phyloP scores from a whole-genome alignment of 2,888 invertebrate genomes.

The Anarsia innoxiella region DNA sequence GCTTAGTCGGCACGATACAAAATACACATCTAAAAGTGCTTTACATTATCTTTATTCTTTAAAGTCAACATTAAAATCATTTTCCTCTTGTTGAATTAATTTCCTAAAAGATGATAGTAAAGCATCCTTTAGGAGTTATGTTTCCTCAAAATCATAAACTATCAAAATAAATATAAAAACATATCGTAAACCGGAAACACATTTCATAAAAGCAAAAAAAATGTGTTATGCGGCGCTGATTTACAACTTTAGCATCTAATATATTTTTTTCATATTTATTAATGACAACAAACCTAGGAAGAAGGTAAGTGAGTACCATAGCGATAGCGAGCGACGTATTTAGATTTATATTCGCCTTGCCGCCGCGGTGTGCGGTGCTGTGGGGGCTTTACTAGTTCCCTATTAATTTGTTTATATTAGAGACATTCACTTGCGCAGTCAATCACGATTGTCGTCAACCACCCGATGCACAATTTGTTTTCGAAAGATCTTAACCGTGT shows the following conservation, averaged over 20 bases:
- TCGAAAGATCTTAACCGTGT: conserved; percentile 73
- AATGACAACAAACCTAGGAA: no score
- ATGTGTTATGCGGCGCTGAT: conserved; percentile 38
- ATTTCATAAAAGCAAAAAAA: conserved; percentile 46
- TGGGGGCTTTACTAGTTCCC: conserved; percentile 46
- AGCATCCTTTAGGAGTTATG: conserved; percentile 51
- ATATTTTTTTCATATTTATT: conserved; percentile 51
- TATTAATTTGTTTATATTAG: conserved; percentile 76
- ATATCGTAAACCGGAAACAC: conserved; percentile 53
- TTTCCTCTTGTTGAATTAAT: no score
- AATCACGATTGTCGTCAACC: conserved; percentile 71
- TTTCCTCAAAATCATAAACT: conserved; percentile 47
- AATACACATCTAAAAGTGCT: no score
- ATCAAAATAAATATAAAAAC: no score
- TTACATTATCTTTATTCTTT: no score
- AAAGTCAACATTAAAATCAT: no score
- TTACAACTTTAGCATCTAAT: conserved; percentile 46
- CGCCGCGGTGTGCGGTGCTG: conserved; percentile 39
- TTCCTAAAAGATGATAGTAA: no score
- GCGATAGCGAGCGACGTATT: conserved; percentile 14
- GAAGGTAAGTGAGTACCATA: no score
- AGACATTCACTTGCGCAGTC: conserved; percentile 72
- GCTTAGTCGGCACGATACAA: conserved; percentile 27
- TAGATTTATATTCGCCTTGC: no score
- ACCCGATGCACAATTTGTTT: conserved; percentile 73